Percentiles rank a stretch among this genome's conserved stretches.
phyloP scores from a whole-genome alignment of 2,113 vertebrate genomes.

The Sciurus niger region DNA sequence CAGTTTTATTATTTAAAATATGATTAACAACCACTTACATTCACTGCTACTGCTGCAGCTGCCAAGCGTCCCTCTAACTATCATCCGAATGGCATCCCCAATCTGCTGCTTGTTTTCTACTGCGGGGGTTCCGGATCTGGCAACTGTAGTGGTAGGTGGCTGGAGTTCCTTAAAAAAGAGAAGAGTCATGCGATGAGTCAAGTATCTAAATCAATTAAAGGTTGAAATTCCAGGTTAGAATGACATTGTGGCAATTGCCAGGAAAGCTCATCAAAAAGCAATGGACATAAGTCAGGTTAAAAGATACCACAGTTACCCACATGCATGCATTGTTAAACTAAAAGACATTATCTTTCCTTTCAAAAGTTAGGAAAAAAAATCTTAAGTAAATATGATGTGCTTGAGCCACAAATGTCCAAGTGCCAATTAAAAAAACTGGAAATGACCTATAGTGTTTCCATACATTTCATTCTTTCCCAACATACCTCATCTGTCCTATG shows the following conservation, averaged over 20 bases:
- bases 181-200: neutral
- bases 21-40: constrained; percentile 90
- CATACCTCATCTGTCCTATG: constrained; percentile 93
- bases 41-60: constrained; percentile 99
- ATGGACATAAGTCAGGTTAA: neutral
- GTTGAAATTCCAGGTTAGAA: neutral
- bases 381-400: neutral
- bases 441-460: neutral
- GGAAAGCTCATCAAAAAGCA: constrained; percentile 60
- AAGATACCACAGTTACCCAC: neutral
- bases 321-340: constrained; percentile 31
- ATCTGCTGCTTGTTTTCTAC: constrained; percentile 92
- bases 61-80: constrained; percentile 97
- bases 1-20: neutral
- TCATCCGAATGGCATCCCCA: constrained; percentile 96
- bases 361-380: neutral
- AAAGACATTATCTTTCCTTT: neutral
- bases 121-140: constrained; percentile 89
- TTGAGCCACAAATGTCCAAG: neutral
- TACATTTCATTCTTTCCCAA: constrained; percentile 5
- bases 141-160: constrained; percentile 88
- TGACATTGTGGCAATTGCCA: neutral
- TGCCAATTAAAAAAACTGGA: neutral
- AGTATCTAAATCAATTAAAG: neutral
- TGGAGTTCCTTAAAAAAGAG: constrained; percentile 92